Conservation (phyloP, 2,113 vertebrate genomes). For the Thryonomys swinderianus region DNA sequence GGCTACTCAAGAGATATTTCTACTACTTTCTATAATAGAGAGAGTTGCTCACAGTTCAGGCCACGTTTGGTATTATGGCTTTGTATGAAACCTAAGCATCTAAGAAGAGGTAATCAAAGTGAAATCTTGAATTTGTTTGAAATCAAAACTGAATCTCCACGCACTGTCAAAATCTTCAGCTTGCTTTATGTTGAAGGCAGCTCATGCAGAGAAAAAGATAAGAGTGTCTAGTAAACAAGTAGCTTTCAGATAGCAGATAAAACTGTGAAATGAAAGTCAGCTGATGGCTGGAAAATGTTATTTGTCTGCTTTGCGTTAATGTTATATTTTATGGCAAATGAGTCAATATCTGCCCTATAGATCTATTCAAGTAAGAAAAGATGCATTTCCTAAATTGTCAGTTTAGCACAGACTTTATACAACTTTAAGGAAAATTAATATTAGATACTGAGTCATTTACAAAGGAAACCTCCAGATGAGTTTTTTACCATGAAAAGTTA, state of each 20-base stretch:
- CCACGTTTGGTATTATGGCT: slow-evolving; percentile 44
- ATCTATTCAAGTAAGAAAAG: slow-evolving; percentile 28
- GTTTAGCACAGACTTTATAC: slow-evolving; percentile 42
- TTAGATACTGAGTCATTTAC: slow-evolving; percentile 54
- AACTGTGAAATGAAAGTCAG: slow-evolving; percentile 77
- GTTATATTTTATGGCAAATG: slow-evolving; percentile 75
- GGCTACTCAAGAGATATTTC: slow-evolving; percentile 51
- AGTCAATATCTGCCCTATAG: slow-evolving; percentile 25
- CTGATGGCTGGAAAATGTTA: slow-evolving; percentile 74
- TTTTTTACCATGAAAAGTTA: background rate
- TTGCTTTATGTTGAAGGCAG: slow-evolving; percentile 79
- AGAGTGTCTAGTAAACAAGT: slow-evolving; percentile 80
- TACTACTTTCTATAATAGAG: slow-evolving; percentile 59
- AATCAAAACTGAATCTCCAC: slow-evolving; percentile 81
- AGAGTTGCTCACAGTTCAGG: slow-evolving; percentile 54
- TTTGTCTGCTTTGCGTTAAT: slow-evolving; percentile 67
- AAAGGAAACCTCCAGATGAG: slow-evolving; percentile 45
- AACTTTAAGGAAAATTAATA: slow-evolving; percentile 55
- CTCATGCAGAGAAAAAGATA: slow-evolving; percentile 81
- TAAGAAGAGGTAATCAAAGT: slow-evolving; percentile 81
- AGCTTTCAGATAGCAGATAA: slow-evolving; percentile 82
- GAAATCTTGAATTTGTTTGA: slow-evolving; percentile 81
- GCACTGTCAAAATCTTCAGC: slow-evolving; percentile 45
- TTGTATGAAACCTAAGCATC: slow-evolving; percentile 77
- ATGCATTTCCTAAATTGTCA: slow-evolving; percentile 51